phyloP scores from a whole-genome alignment of 2,113 vertebrate genomes.

The Myiozetetes cayanensis region DNA sequence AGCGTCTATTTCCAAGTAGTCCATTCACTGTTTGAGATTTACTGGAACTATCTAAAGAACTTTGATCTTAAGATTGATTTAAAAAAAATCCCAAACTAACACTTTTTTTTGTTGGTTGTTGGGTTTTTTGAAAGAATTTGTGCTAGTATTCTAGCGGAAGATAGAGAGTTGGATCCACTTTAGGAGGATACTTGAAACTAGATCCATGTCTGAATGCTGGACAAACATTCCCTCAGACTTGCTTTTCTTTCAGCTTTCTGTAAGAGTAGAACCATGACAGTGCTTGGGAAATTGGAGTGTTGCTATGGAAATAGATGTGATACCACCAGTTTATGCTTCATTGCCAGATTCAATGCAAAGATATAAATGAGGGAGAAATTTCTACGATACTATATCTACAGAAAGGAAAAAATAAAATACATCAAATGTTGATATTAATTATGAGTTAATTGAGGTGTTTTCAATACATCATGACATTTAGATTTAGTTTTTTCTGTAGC shows the following conservation, averaged over 20 bases:
- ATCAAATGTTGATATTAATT: not conserved
- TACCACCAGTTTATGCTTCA: not conserved
- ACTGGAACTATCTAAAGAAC: not conserved
- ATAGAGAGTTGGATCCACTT: not conserved
- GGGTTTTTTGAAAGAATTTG: not conserved
- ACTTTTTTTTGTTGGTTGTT: not conserved
- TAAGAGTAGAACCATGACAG: not conserved
- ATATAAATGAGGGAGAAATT: not conserved
- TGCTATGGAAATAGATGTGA: conserved; percentile 38
- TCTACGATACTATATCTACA: not conserved
- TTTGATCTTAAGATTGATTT: not conserved
- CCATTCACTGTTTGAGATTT: not conserved
- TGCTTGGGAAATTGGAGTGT: conserved; percentile 3
- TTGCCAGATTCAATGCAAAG: not conserved
- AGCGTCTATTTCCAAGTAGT: not conserved
- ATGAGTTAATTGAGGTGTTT: not conserved
- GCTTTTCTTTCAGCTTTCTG: not conserved
- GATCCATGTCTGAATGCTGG: not conserved
- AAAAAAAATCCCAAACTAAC: not conserved
- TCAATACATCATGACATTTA: not conserved
- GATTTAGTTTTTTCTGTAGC: not conserved
- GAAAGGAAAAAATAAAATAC: not conserved
- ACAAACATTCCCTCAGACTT: not conserved
- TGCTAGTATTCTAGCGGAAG: not conserved
- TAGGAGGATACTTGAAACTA: not conserved